Conservation (phyloP, 2,113 vertebrate species). For the Zosterops pallidus region DNA sequence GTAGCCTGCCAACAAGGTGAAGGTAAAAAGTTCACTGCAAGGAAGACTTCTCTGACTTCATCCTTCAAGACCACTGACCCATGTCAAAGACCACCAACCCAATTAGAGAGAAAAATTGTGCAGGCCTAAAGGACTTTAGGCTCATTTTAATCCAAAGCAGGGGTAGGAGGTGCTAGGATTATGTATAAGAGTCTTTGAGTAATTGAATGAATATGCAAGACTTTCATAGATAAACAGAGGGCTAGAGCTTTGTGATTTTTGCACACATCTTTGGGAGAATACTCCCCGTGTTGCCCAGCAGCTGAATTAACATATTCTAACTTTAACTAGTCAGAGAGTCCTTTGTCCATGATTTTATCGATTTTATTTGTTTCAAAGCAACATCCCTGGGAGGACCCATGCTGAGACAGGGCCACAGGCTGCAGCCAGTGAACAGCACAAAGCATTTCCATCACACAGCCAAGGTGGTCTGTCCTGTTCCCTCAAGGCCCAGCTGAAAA, state of each 20-base stretch:
- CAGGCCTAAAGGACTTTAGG: not conserved
- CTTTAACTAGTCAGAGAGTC: not conserved
- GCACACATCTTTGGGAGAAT: not conserved
- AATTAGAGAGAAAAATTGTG: not conserved
- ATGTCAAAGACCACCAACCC: not conserved
- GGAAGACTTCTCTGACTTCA: not conserved
- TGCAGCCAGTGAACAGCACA: not conserved
- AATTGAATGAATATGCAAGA: not conserved
- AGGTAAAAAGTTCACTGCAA: not conserved
- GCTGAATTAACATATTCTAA: not conserved
- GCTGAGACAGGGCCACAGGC: not conserved
- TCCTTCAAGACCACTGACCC: not conserved
- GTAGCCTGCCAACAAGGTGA: not conserved
- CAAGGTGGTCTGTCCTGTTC: not conserved
- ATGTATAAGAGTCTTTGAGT: not conserved
- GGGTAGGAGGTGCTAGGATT: not conserved
- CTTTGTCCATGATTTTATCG: not conserved
- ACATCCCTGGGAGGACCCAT: accelerated
- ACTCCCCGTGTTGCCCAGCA: not conserved
- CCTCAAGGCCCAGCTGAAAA: not conserved
- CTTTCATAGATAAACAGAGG: not conserved
- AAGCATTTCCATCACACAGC: not conserved
- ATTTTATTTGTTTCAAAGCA: not conserved
- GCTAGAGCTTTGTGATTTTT: not conserved
- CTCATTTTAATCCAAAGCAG: not conserved